A percentile compares a stretch with the other conserved stretches of the same genome.
Conservation (phyloP, 2,888 invertebrate species). For the Epistrophella euchroma region DNA sequence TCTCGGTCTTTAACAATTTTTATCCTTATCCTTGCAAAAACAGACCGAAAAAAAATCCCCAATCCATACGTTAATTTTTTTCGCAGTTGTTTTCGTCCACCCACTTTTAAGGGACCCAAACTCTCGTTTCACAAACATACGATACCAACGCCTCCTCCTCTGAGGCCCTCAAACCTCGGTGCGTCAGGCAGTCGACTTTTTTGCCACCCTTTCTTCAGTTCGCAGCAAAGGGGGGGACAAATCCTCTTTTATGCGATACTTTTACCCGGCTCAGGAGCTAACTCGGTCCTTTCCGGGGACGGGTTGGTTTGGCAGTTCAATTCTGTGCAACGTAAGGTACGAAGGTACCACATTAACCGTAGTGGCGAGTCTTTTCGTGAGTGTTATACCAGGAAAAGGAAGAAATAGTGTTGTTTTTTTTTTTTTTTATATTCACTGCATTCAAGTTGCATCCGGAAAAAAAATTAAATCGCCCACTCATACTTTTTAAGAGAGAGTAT, state of each 20-base stretch:
- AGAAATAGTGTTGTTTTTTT: slow-evolving; percentile 27
- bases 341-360: slow-evolving; percentile 53
- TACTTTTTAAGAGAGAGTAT: background rate
- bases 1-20: slow-evolving; percentile 57
- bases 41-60: slow-evolving; percentile 26
- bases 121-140: slow-evolving; percentile 47
- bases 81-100: slow-evolving; percentile 23
- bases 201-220: slow-evolving; percentile 17
- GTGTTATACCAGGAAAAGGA: slow-evolving; percentile 43
- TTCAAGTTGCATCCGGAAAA: slow-evolving; percentile 59
- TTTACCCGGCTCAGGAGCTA: slow-evolving; percentile 67
- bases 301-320: slow-evolving; percentile 68
- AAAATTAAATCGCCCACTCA: slow-evolving; percentile 28
- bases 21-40: slow-evolving; percentile 67
- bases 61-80: slow-evolving; percentile 37
- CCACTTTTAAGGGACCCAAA: slow-evolving; percentile 41
- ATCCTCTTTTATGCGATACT: slow-evolving; percentile 52
- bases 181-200: slow-evolving; percentile 25
- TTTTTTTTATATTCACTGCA: slow-evolving; percentile 41
- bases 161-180: slow-evolving; percentile 65
- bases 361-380: slow-evolving; percentile 43
- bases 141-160: slow-evolving; percentile 44
- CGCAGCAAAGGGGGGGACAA: slow-evolving; percentile 12
- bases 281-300: slow-evolving; percentile 69
- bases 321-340: slow-evolving; percentile 66